Percentiles rank a stretch among this genome's conserved stretches.
Evolutionary conservation across 2,797 vertebrate genomes (phyloP).

Genomic region (Periophthalmus magnuspinnatus): DNA sequence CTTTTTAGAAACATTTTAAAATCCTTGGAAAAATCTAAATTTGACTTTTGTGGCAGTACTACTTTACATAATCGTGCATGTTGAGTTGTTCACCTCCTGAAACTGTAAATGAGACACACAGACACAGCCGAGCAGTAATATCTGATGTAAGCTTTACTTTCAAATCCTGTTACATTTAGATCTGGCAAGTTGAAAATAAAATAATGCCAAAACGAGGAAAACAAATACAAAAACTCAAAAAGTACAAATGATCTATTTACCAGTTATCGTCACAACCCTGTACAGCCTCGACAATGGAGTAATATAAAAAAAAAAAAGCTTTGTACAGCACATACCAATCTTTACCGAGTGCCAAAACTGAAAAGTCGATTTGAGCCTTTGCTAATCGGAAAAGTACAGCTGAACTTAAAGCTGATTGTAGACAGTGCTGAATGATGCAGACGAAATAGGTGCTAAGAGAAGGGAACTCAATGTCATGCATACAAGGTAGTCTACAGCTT

Average conservation of each 20-base stretch:
- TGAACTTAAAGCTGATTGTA: slow-evolving; percentile 78
- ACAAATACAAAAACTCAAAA: slow-evolving; percentile 79
- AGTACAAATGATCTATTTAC: slow-evolving; percentile 88
- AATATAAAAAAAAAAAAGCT: slow-evolving; percentile 92
- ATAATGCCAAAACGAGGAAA: slow-evolving; percentile 80
- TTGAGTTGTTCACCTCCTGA: neutral
- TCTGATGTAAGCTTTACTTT: slow-evolving; percentile 99
- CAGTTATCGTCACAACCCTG: slow-evolving; percentile 99
- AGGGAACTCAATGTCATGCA: slow-evolving; percentile 59
- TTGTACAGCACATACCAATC: slow-evolving; percentile 97
- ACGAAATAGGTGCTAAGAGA: slow-evolving; percentile 77
- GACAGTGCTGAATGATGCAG: slow-evolving; percentile 83
- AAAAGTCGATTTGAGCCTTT: slow-evolving; percentile 75
- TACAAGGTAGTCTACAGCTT: slow-evolving; percentile 76
- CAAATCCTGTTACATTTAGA: slow-evolving; percentile 99
- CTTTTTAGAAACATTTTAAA: too few relatives aligned
- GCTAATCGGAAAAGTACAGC: slow-evolving; percentile 79
- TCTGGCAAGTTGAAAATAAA: slow-evolving; percentile 98
- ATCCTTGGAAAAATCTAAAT: too few relatives aligned
- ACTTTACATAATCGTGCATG: too few relatives aligned
- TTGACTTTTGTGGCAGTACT: too few relatives aligned
- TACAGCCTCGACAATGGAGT: slow-evolving; percentile 95
- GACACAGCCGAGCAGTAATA: slow-evolving; percentile 57
- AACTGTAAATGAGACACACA: slow-evolving; percentile 14
- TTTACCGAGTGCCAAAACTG: slow-evolving; percentile 83